phyloP scores from a whole-genome alignment of 2,888 invertebrate species.

The Diploptera punctata region DNA sequence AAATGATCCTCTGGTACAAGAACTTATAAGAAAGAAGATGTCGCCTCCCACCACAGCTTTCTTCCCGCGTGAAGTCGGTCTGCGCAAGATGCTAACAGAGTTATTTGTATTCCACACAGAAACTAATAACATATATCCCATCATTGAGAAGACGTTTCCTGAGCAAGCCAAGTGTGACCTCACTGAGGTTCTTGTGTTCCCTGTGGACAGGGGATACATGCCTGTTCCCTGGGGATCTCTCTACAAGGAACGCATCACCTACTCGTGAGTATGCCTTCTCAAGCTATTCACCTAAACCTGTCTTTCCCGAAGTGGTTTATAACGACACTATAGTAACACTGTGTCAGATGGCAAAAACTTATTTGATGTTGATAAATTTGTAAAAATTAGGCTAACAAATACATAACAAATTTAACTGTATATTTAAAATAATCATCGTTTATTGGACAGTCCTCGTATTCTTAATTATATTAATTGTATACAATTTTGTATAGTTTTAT shows the following conservation, averaged over 20 bases:
- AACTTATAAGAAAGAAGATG: conserved; percentile 36
- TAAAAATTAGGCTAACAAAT: too few relatives aligned
- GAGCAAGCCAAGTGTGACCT: conserved; percentile 33
- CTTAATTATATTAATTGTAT: too few relatives aligned
- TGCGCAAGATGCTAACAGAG: conserved; percentile 29
- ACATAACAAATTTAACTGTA: too few relatives aligned
- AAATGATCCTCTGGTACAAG: conserved; percentile 67
- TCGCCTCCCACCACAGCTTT: neutral
- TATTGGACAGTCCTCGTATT: too few relatives aligned
- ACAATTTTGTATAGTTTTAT: too few relatives aligned
- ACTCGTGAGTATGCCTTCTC: conserved; percentile 5
- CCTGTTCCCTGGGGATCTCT: conserved; percentile 12
- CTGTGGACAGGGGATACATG: conserved; percentile 13
- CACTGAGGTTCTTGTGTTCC: conserved; percentile 23
- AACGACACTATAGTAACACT: too few relatives aligned
- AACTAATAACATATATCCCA: conserved; percentile 31
- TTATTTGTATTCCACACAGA: conserved; percentile 37
- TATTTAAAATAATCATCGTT: too few relatives aligned
- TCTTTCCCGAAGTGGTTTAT: too few relatives aligned
- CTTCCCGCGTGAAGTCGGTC: conserved; percentile 24
- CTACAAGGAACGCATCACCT: conserved; percentile 17
- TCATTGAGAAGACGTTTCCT: conserved; percentile 27
- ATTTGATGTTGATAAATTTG: too few relatives aligned
- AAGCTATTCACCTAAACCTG: too few relatives aligned
- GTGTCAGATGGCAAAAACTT: too few relatives aligned